These are phyloP conservation scores for Entelurus aequoreus DNA, from an alignment of 2,113 vertebrate species.

Conservation along the genomic window DNA sequence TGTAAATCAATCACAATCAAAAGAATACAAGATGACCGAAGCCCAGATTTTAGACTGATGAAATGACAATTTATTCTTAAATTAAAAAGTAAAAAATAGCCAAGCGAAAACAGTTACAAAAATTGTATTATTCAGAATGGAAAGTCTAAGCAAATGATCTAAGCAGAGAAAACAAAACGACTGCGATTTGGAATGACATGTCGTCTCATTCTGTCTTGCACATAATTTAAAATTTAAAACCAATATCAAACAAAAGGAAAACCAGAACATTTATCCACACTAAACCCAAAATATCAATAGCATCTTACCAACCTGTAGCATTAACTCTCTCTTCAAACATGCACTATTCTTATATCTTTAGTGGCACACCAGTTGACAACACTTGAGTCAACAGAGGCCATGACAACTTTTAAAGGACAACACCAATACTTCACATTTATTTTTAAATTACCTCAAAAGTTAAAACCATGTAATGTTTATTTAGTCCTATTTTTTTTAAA, in stretches of 20 bases:
- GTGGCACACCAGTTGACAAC: constrained; percentile 46
- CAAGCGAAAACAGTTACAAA: constrained; percentile 56
- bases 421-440: constrained; percentile 46
- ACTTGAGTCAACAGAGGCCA: constrained; percentile 35
- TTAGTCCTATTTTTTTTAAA: background rate
- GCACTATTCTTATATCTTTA: constrained; percentile 53
- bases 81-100: constrained; percentile 59
- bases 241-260: constrained; percentile 29
- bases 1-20: constrained; percentile 2
- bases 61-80: constrained; percentile 64
- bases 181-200: constrained; percentile 20
- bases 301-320: constrained; percentile 38
- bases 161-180: constrained; percentile 50
- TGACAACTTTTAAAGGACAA: constrained; percentile 35
- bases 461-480: constrained; percentile 1
- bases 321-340: constrained; percentile 61
- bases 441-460: constrained; percentile 42
- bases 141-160: constrained; percentile 38
- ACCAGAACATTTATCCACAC: constrained; percentile 39
- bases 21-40: background rate
- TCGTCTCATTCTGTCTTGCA: constrained; percentile 25
- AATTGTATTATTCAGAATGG: constrained; percentile 53
- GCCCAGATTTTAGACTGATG: constrained; percentile 42
- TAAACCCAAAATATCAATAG: constrained; percentile 25
- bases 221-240: constrained; percentile 37